A percentile compares a stretch with the other conserved stretches of the same genome.
These are phyloP conservation scores for Basileuterus tristriatus DNA, from an alignment of 2,797 vertebrate genomes.

Conservation along the genomic window DNA sequence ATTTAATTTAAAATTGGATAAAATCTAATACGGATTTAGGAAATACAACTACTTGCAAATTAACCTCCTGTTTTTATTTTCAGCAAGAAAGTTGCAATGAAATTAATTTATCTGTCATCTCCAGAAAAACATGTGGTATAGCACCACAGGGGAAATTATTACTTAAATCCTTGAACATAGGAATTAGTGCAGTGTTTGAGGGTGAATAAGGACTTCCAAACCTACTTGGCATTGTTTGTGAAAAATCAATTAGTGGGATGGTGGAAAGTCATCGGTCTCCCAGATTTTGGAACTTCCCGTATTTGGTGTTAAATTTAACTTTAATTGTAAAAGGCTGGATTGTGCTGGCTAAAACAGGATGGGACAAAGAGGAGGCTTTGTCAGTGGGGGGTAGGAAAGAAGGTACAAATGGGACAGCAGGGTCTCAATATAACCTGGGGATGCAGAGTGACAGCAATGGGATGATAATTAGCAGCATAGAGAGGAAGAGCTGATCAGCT, in stretches of 20 bases:
- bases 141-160: neutral
- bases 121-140: neutral
- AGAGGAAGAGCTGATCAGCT: neutral
- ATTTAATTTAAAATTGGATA: neutral
- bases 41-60: neutral
- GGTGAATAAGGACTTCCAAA: neutral
- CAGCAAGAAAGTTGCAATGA: neutral
- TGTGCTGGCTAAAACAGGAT: neutral
- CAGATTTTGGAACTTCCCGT: neutral
- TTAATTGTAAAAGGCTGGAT: neutral
- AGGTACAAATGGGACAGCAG: too few species aligned
- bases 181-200: neutral
- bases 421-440: neutral
- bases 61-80: neutral
- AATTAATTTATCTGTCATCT: neutral
- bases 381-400: fast-evolving
- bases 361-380: neutral
- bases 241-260: neutral
- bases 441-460: neutral
- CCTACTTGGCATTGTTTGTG: neutral
- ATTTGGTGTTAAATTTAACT: neutral
- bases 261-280: neutral
- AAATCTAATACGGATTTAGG: neutral
- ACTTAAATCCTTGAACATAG: neutral
- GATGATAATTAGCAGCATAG: neutral